These are phyloP conservation scores for Turritopsis rubra DNA, from an alignment of 30 jellyfish, hydroid and myxozoan species.

Conservation along the genomic window DNA sequence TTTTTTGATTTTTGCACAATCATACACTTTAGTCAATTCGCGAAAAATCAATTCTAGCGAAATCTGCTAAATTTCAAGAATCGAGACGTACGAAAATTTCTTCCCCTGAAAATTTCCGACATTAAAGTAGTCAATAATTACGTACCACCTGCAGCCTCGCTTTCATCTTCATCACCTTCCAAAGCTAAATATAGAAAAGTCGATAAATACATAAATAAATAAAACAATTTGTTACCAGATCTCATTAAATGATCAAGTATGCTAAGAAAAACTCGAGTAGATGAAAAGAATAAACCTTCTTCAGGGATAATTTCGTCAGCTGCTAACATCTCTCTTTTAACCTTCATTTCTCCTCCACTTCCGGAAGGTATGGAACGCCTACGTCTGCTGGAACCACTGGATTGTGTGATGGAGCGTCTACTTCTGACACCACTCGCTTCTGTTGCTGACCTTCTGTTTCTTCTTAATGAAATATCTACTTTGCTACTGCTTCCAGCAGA, in stretches of 20 bases:
- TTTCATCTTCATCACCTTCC: conserved; percentile 4
- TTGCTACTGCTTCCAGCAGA: not conserved
- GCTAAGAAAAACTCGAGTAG: too few species aligned
- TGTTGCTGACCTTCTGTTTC: not conserved
- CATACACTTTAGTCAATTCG: too few species aligned
- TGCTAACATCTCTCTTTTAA: not conserved
- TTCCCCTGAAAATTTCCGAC: too few species aligned
- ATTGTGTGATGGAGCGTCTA: not conserved
- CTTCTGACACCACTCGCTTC: not conserved
- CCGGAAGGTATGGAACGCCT: not conserved
- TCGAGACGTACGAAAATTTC: too few species aligned
- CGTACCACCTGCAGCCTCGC: conserved; percentile 7
- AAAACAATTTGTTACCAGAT: too few species aligned
- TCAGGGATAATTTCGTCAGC: not conserved
- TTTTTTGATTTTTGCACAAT: too few species aligned
- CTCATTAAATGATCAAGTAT: too few species aligned
- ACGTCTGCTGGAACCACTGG: conserved; percentile 8
- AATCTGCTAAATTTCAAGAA: too few species aligned
- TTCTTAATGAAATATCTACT: not conserved
- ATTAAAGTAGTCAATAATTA: too few species aligned
- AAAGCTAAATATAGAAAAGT: not conserved
- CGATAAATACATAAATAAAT: too few species aligned
- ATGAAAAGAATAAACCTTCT: too few species aligned
- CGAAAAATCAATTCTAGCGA: too few species aligned
- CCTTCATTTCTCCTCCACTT: not conserved